Base-by-base conservation (phyloP, 2,888 invertebrate species). In the Linnaemya tessellans region DNA sequence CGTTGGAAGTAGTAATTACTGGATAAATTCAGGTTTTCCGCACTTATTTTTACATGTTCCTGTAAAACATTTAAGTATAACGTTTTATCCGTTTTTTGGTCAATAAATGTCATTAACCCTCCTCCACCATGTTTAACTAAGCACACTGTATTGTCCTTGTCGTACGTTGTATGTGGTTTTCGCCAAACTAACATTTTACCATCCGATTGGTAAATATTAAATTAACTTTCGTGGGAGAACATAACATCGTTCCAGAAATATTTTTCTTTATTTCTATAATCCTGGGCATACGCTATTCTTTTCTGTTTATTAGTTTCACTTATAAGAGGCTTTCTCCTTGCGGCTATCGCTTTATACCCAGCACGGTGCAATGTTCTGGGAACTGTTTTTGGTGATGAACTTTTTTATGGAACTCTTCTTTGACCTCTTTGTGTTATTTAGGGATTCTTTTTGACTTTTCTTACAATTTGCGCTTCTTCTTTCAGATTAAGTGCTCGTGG, bases 321-420 rank as follows among this genome's bases (percentile, higher is more conserved):
- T 67, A 54, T 25, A 30, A 30, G 30, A 30, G 30, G 30, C 30
- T 30, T 30, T 30, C 30, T 30, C 30, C 30, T 30, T 30, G 30
- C 30, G 30, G 30, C 30, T 3, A 30, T 30, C 2, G 30, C 2
- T 30, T 30, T 2, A 5, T 30, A 5, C 30, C 30, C 30, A 30
- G 30, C 30, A 30, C 2, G 30, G 30, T 30, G 30, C 30, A 30
- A 30, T 30, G 30, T 30, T 30, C 30, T 30, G 30, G 30, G 30
- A 30, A 30, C 30, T 30, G 30, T 3, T 30, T 30, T 30, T 30
- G 30, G n/a, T n/a, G 30, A 30, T 30, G 30, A 30, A 30, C 64
- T 49, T 75, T 51, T 20, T 75, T 62, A 22, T 41, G 10, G n/a
- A 78, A 35, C 9, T 68, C 49, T 58, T 60, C 60, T 60, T 65